Conservation (phyloP, 2,113 vertebrate genomes). For the Mobula hypostoma region DNA sequence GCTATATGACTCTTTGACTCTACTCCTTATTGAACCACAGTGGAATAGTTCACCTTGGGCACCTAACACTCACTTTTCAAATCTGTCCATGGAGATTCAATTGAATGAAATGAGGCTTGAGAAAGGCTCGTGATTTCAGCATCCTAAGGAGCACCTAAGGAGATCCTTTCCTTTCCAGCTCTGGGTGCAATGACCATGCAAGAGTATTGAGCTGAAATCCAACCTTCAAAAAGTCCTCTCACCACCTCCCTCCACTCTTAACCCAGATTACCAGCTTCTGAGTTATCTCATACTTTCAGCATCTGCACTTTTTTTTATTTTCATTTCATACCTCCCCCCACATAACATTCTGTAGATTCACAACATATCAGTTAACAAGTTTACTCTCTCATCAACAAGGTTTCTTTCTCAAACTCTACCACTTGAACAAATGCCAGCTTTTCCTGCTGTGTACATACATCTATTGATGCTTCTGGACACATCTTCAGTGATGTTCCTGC, state of each 20-base stretch:
- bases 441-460: neutral
- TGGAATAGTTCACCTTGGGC: too few species aligned
- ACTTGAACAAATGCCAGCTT: neutral
- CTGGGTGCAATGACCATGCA: neutral
- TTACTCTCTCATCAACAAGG: neutral
- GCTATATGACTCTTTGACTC: too few species aligned
- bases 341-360: neutral
- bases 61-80: too few species aligned
- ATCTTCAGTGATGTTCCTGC: too few species aligned
- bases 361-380: neutral
- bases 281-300: too few species aligned
- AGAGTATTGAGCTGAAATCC: neutral
- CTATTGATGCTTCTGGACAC: too few species aligned
- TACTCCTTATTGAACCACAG: too few species aligned
- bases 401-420: neutral
- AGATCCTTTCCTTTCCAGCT: neutral
- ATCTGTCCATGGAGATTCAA: too few species aligned
- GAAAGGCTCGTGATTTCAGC: neutral
- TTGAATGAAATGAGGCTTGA: too few species aligned
- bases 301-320: too few species aligned
- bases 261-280: too few species aligned
- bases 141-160: neutral
- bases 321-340: neutral
- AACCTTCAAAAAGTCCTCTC: neutral
- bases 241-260: neutral